Evolutionary conservation across 2,797 vertebrate species (phyloP).

Genomic region (Amblyopsis hoosieri): DNA sequence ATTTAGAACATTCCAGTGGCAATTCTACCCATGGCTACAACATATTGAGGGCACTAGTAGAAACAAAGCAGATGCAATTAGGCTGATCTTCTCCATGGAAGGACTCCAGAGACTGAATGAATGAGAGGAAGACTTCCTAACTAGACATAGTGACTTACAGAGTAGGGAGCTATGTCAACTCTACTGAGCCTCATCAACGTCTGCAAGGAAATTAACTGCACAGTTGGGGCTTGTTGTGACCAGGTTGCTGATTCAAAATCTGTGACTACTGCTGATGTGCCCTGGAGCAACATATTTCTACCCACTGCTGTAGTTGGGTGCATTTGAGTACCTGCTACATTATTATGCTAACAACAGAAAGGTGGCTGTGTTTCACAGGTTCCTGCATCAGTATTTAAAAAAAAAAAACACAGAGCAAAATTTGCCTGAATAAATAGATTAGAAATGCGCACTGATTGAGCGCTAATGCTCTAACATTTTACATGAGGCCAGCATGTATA

Average conservation of each 20-base stretch:
- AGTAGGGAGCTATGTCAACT: constrained; percentile 10
- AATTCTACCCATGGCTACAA: constrained; percentile 5
- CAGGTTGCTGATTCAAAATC: neutral
- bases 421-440: too few species aligned
- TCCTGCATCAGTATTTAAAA: constrained; percentile 38
- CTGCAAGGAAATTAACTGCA: neutral
- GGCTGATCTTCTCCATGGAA: constrained; percentile 1
- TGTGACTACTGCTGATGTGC: neutral
- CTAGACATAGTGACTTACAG: constrained; percentile 17
- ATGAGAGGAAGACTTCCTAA: constrained; percentile 15
- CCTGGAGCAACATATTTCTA: constrained; percentile 20
- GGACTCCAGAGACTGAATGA: constrained; percentile 1
- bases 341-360: constrained; percentile 11
- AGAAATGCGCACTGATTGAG: neutral
- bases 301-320: constrained; percentile 4
- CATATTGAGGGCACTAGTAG: constrained; percentile 31
- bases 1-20: constrained; percentile 14
- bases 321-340: constrained; percentile 1
- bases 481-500: too few species aligned
- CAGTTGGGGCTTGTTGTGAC: neutral
- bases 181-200: neutral
- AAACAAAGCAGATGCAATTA: constrained; percentile 33
- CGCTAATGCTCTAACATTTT: too few species aligned
- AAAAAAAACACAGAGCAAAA: too few species aligned
- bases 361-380: constrained; percentile 2